These are phyloP conservation scores for Corythoichthys haematopterus DNA, from an alignment of 2,113 vertebrate species.

Conservation along the genomic window DNA sequence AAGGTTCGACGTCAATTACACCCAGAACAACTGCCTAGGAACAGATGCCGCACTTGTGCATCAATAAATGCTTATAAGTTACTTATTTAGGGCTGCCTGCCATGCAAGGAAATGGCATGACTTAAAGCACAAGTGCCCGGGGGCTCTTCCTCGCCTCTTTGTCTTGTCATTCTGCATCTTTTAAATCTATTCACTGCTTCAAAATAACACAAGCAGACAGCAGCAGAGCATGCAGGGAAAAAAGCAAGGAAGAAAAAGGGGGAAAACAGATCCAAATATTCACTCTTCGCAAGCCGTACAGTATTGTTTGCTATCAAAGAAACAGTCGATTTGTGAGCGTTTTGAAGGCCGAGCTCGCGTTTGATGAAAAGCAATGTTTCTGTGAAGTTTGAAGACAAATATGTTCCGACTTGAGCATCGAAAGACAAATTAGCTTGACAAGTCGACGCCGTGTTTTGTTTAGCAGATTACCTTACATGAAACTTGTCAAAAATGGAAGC, in stretches of 20 bases:
- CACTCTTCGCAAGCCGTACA: slow-evolving; percentile 61
- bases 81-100: slow-evolving; percentile 77
- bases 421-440: slow-evolving; percentile 57
- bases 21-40: slow-evolving; percentile 64
- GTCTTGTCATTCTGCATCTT: slow-evolving; percentile 78
- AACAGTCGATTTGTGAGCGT: slow-evolving; percentile 47
- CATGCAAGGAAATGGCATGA: slow-evolving; percentile 77
- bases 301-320: slow-evolving; percentile 65
- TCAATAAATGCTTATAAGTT: slow-evolving; percentile 80
- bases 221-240: slow-evolving; percentile 50
- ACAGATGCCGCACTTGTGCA: slow-evolving; percentile 77
- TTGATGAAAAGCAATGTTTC: slow-evolving; percentile 61
- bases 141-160: slow-evolving; percentile 71
- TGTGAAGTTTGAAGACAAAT: slow-evolving; percentile 68
- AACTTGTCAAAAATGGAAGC: slow-evolving; percentile 29
- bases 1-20: slow-evolving; percentile 74
- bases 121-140: slow-evolving; percentile 72
- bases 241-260: slow-evolving; percentile 18
- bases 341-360: slow-evolving; percentile 54
- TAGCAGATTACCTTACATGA: slow-evolving; percentile 23
- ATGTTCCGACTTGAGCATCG: slow-evolving; percentile 57
- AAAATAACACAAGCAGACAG: slow-evolving; percentile 73
- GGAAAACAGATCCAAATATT: slow-evolving; percentile 65
- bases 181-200: slow-evolving; percentile 73
- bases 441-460: slow-evolving; percentile 46